A percentile compares a stretch with the other conserved stretches of the same genome.
Conservation (phyloP, 2,113 vertebrate genomes). For the Corvus hawaiiensis region DNA sequence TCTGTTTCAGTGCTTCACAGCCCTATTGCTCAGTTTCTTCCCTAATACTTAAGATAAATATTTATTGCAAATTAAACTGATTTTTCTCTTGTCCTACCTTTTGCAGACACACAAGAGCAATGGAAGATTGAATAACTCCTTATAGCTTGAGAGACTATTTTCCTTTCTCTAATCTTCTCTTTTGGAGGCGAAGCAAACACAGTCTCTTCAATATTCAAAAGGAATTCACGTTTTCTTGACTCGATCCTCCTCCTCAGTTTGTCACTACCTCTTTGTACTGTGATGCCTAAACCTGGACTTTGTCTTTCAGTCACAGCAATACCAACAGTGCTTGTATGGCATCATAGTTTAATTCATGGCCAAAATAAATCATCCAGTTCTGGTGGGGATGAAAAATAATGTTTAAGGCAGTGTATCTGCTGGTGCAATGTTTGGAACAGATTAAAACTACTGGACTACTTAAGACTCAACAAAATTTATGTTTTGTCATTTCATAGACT, state of each 20-base stretch:
- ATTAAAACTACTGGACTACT: neutral
- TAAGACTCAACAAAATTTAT: neutral
- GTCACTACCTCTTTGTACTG: neutral
- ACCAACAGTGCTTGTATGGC: neutral
- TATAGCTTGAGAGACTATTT: neutral
- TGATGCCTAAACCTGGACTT: neutral
- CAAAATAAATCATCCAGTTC: neutral
- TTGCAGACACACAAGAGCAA: neutral
- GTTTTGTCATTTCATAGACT: neutral
- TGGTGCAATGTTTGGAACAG: neutral
- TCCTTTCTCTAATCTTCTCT: neutral
- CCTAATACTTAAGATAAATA: slow-evolving; percentile 26
- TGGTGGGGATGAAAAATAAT: neutral
- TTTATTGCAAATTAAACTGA: slow-evolving; percentile 30
- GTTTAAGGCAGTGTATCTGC: neutral
- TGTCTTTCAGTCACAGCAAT: neutral
- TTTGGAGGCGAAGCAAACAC: neutral
- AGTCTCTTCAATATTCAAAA: neutral
- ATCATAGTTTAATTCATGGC: neutral
- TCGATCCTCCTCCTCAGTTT: neutral
- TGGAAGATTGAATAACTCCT: neutral
- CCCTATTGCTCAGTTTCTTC: neutral
- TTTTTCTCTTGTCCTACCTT: neutral
- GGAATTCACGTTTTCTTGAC: neutral
- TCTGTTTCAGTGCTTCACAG: neutral